Evolutionary conservation across 2,797 vertebrate species (phyloP).

Genomic region (Myotis myotis): DNA sequence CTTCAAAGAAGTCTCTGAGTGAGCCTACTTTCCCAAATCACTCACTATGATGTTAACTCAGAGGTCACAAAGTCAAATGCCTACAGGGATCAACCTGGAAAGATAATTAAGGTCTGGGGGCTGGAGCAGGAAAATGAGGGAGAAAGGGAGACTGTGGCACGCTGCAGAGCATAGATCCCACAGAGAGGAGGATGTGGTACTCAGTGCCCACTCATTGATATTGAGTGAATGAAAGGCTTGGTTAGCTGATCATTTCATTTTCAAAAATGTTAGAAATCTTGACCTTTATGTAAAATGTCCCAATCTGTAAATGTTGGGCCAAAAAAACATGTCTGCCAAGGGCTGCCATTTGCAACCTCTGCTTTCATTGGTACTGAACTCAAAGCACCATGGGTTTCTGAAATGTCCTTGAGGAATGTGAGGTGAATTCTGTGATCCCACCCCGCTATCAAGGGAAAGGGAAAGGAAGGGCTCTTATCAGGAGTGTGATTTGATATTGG

Average conservation of each 20-base stretch:
- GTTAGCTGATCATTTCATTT: neutral
- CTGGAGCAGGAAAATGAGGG: neutral
- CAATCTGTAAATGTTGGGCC: neutral
- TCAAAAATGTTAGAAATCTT: slow-evolving; percentile 23
- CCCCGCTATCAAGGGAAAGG: neutral
- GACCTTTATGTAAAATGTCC: slow-evolving; percentile 28
- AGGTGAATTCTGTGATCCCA: neutral
- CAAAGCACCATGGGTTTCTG: neutral
- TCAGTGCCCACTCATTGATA: neutral
- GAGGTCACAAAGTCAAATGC: slow-evolving; percentile 1
- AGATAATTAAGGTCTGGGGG: neutral
- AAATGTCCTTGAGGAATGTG: slow-evolving; percentile 14
- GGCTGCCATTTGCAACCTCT: neutral
- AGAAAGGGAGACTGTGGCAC: neutral
- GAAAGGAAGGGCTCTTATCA: neutral
- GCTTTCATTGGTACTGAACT: neutral
- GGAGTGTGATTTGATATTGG: neutral
- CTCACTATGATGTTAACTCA: neutral
- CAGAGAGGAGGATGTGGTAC: neutral
- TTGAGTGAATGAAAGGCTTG: neutral
- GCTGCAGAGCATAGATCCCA: neutral
- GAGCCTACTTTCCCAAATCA: slow-evolving; percentile 12
- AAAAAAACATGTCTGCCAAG: slow-evolving; percentile 9
- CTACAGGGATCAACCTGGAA: neutral
- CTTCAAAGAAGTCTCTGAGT: neutral